phyloP scores from a whole-genome alignment of 2,797 vertebrate species.

The Phoxinus dragarum region DNA sequence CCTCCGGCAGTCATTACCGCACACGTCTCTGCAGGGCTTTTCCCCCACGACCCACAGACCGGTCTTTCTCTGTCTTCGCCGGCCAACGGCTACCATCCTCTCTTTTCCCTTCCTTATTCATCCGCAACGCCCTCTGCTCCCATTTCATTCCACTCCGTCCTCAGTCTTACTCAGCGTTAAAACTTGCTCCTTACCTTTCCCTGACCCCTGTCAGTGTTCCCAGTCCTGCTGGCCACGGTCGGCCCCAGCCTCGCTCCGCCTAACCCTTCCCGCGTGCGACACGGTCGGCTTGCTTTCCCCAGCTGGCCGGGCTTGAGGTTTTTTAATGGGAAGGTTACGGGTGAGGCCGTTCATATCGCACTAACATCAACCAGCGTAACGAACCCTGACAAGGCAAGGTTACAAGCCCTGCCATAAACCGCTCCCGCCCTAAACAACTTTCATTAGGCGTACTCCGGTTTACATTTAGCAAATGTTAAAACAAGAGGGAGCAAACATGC shows the following conservation, averaged over 20 bases:
- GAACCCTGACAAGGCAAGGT: slow-evolving; percentile 76
- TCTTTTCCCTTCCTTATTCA: slow-evolving; percentile 48
- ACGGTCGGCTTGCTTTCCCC: slow-evolving; percentile 60
- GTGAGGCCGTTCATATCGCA: slow-evolving; percentile 76
- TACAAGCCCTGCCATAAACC: slow-evolving; percentile 66
- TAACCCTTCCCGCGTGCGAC: slow-evolving; percentile 40
- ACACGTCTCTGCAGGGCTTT: slow-evolving; percentile 41
- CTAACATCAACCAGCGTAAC: slow-evolving; percentile 76
- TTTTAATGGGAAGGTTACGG: slow-evolving; percentile 76
- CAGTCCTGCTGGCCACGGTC: slow-evolving; percentile 30
- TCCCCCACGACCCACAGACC: slow-evolving; percentile 32
- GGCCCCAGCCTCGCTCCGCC: slow-evolving; percentile 15
- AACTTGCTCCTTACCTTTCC: slow-evolving; percentile 54
- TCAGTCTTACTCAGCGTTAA: slow-evolving; percentile 31
- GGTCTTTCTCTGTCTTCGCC: slow-evolving; percentile 9
- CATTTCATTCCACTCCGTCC: slow-evolving; percentile 28
- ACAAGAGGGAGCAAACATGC: slow-evolving; percentile 32
- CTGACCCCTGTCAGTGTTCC: slow-evolving; percentile 54
- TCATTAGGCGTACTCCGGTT: slow-evolving; percentile 34
- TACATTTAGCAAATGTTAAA: slow-evolving; percentile 40
- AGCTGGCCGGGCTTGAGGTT: slow-evolving; percentile 72
- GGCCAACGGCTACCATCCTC: slow-evolving; percentile 27
- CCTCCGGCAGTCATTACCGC: slow-evolving; percentile 56
- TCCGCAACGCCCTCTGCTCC: slow-evolving; percentile 18
- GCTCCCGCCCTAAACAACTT: slow-evolving; percentile 35